phyloP scores from a whole-genome alignment of 2,113 vertebrate species.

The Sprattus sprattus region DNA sequence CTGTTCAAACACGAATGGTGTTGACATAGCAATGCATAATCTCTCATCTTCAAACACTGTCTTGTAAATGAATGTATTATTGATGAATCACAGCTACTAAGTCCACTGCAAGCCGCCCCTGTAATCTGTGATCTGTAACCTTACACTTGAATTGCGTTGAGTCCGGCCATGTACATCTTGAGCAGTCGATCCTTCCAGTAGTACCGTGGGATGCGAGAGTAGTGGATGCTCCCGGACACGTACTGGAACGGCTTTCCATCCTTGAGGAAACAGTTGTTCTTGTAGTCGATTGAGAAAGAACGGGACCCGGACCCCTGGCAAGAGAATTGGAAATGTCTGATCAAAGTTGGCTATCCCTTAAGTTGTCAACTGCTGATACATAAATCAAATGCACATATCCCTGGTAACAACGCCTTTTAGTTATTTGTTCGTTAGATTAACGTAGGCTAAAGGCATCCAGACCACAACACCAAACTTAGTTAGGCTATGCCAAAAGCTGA shows the following conservation, averaged over 20 bases:
- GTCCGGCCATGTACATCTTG: conserved; percentile 92
- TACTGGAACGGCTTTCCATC: conserved; percentile 86
- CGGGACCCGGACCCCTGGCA: conserved; percentile 57
- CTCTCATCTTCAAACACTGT: not conserved
- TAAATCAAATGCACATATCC: no score
- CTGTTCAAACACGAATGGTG: no score
- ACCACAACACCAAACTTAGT: no score
- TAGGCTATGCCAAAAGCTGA: no score
- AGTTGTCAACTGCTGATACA: no score
- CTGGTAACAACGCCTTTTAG: no score
- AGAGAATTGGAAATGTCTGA: not conserved
- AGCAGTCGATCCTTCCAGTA: conserved; percentile 90
- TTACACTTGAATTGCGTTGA: conserved; percentile 89
- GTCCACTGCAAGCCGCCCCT: not conserved
- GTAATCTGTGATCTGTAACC: conserved; percentile 40
- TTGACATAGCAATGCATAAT: not conserved
- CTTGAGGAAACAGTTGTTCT: conserved; percentile 79
- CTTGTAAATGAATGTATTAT: no score
- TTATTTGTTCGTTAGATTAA: no score
- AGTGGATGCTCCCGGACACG: conserved; percentile 92
- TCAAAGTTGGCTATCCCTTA: not conserved
- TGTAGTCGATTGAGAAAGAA: conserved; percentile 83
- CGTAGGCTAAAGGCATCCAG: no score
- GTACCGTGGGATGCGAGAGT: conserved; percentile 80
- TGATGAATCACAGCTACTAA: no score